Evolutionary conservation across 2,797 vertebrate species (phyloP), one percentile per base, ranked within the genome.

Genomic region (Acipenser transmontanus): DNA sequence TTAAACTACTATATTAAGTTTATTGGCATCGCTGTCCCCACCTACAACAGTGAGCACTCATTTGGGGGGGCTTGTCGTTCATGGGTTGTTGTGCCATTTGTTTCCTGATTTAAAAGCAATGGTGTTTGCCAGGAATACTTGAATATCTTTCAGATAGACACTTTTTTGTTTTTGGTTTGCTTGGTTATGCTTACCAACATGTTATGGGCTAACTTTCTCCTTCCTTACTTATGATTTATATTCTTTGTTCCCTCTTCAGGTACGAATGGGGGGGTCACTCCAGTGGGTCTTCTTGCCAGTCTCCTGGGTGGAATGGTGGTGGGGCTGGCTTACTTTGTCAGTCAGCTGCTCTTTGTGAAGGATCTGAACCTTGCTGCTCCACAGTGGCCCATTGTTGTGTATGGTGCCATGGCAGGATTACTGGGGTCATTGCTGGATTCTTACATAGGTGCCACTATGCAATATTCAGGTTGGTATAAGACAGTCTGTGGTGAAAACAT

Each of bases 371-470:
- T 82, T 68, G 91, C 91, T 2, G 89, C 91, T 74, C 93, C 96
- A 0, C 97, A 99, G 78, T 99, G 97, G 97, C 97, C 97, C 0
- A 52, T 97, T 66, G 65, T 98, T 52, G 60, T 89, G 60, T 98
- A 98, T 67, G 93, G 89, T 0, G 90, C 89, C n/a, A 61, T 87
- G 72, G 95, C 96, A 6, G 96, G 97, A 6, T 83, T 99, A 7
- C 51, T 95, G 49, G 97, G 97, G 4, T 99, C 97, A 1, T 48
- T 97, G 78, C 76, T 98, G 65, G 97, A 99, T 83, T 99, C 97
- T 0, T 92, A 94, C 72, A 87, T 99, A 71, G 97, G 97, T 63
- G 96, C 96, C 63, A 91, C 91, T 0, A 92, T 98, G 94, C 97
- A 99, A 59, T 99, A 94, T 72, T 93, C 94, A 10, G 96, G 97